Percentiles rank a stretch among this genome's conserved stretches.
Evolutionary conservation across 2,888 invertebrate genomes (phyloP).

Genomic region (Ormyrus thymus): DNA sequence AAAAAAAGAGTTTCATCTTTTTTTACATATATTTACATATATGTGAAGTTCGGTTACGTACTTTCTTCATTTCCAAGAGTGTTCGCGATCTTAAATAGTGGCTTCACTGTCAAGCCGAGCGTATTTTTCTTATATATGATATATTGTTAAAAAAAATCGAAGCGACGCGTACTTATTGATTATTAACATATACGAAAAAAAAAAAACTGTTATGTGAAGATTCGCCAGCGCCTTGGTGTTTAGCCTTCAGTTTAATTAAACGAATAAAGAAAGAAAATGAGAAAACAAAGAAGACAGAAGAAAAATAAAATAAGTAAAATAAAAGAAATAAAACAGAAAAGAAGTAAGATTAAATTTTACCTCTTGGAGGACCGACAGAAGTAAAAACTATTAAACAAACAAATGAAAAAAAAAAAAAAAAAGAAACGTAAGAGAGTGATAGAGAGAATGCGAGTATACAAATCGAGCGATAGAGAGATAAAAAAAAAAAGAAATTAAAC

Average conservation of each 20-base stretch:
- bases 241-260: slow-evolving; percentile 48
- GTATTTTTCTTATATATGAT: slow-evolving; percentile 55
- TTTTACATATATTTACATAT: slow-evolving; percentile 13
- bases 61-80: slow-evolving; percentile 16
- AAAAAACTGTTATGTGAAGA: slow-evolving; percentile 51
- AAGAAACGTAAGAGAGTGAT: slow-evolving; percentile 11
- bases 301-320: slow-evolving; percentile 12
- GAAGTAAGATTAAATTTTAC: slow-evolving; percentile 57
- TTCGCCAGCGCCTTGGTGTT: slow-evolving; percentile 52
- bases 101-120: slow-evolving; percentile 46
- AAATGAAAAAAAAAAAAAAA: slow-evolving; percentile 12
- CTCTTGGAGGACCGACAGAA: slow-evolving; percentile 47
- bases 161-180: slow-evolving; percentile 51
- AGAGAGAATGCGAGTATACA: slow-evolving; percentile 7
- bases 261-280: slow-evolving; percentile 13
- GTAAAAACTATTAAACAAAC: slow-evolving; percentile 3
- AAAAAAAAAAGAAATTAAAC: slow-evolving; percentile 18
- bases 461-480: slow-evolving; percentile 4
- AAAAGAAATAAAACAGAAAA: slow-evolving; percentile 22
- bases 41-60: background rate
- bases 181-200: slow-evolving; percentile 38
- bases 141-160: slow-evolving; percentile 49
- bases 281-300: background rate
- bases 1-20: background rate
- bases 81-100: slow-evolving; percentile 41